A percentile compares a stretch with the other conserved stretches of the same genome.
Evolutionary conservation across 2,113 vertebrate genomes (phyloP).

Genomic region (Suricata suricatta): DNA sequence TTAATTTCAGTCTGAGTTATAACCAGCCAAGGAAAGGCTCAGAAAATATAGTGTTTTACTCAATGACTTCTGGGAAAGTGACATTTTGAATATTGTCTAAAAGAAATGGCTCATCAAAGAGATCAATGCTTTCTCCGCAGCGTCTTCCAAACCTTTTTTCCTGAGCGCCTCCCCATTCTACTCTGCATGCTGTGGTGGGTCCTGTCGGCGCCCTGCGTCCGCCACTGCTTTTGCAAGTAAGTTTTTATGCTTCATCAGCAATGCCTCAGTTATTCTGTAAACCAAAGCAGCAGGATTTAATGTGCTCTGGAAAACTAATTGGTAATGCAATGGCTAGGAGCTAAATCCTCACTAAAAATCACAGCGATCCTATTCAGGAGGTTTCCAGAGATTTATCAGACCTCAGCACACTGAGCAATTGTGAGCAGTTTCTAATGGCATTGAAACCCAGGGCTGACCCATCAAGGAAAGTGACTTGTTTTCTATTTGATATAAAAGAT

Average conservation of each 20-base stretch:
- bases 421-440: conserved; percentile 82
- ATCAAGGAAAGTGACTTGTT: conserved; percentile 80
- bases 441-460: conserved; percentile 78
- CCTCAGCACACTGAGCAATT: conserved; percentile 86
- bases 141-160: conserved; percentile 90
- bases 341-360: conserved; percentile 93
- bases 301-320: conserved; percentile 95
- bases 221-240: conserved; percentile 96
- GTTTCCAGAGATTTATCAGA: conserved; percentile 89
- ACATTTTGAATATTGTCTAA: conserved; percentile 72
- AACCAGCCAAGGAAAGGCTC: not conserved
- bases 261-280: conserved; percentile 94
- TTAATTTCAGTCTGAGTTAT: conserved; percentile 5
- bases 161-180: conserved; percentile 88
- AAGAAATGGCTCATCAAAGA: conserved; percentile 81
- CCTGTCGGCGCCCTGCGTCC: conserved; percentile 89
- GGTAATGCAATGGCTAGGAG: conserved; percentile 93
- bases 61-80: conserved; percentile 59
- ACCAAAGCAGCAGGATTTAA: conserved; percentile 94
- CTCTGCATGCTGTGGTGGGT: conserved; percentile 91
- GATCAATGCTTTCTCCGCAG: conserved; percentile 86
- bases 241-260: conserved; percentile 97
- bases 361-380: conserved; percentile 91
- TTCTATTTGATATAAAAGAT: conserved; percentile 78
- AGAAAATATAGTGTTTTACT: conserved; percentile 39